Evolutionary conservation across 2,797 vertebrate genomes (phyloP), one percentile per base, ranked within the genome.

Genomic region (Phoebastria nigripes): DNA sequence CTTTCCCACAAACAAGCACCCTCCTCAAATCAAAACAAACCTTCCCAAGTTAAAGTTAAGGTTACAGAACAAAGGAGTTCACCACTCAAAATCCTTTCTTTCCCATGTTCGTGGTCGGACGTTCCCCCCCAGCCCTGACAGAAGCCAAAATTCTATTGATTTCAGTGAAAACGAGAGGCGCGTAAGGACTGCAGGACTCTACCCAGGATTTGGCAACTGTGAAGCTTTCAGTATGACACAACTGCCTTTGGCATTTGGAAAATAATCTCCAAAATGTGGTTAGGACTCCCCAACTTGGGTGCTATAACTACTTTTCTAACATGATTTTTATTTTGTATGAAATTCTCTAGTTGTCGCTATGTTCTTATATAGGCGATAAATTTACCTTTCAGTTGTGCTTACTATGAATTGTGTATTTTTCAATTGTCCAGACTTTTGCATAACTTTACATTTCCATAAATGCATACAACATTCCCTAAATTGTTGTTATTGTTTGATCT

Each of bases 51-150:
- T 80, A 65, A 56, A 49, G 70, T 54, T 92, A 81, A 88, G 46
- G 42, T n/a, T 91, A 69, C 22, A 89, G 94, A 94, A 94, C 51
- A 93, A 92, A 94, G n/a, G 35, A 92, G 7, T 42, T 90, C n/a
- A 70, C 52, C 42, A 22, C 59, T 70, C 42, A 4, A 82, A 83
- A 33, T 47, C 54, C n/a, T 5, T 89, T 28, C 81, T 86, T 83
- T 71, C 59, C 69, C 26, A 1, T 17, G 1, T 25, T 41, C 0
- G 0, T 37, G 66, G 61, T 52, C 0, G 0, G 41, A 72, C 4
- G 1, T 54, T 79, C 69, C 49, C n/a, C 47, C 0, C 0, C 8
- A 80, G 55, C 35, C 24, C 51, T 39, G 39, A 82, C 39, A 55
- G 10, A 41, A 69, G 24, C 21, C 78, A 89, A 96, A 94, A 67